A percentile compares a stretch with the other conserved stretches of the same genome.
These are phyloP conservation scores for Emydocephalus ijimae DNA, from an alignment of 2,113 vertebrate genomes.

Conservation along the genomic window DNA sequence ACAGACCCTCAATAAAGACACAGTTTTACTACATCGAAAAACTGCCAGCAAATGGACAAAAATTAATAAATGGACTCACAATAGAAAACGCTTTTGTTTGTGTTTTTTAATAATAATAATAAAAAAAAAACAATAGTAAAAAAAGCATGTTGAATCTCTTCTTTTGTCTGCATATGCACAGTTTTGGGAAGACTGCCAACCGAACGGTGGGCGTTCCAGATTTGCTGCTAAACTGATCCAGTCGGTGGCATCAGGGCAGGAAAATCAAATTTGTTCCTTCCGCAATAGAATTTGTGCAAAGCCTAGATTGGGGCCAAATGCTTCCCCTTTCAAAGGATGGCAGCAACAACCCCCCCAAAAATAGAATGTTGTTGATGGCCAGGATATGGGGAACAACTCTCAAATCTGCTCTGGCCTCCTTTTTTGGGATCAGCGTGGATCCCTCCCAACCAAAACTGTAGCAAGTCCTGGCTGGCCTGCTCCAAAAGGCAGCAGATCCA, in stretches of 20 bases:
- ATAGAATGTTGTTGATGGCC: slow-evolving; percentile 51
- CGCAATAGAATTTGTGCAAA: background rate
- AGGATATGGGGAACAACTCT: slow-evolving; percentile 62
- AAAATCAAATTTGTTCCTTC: background rate
- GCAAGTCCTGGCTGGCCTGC: slow-evolving; percentile 67
- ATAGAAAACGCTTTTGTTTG: background rate
- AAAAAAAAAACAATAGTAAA: background rate
- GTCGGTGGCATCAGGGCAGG: background rate
- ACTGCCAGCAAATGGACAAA: background rate
- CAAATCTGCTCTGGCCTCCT: slow-evolving; percentile 24
- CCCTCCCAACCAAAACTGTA: slow-evolving; percentile 45
- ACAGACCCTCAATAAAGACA: background rate
- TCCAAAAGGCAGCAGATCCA: background rate
- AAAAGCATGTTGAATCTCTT: background rate
- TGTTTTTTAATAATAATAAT: background rate
- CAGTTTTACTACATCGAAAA: background rate
- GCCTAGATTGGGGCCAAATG: background rate
- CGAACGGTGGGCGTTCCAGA: fast-evolving
- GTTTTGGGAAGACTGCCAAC: background rate
- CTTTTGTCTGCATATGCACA: background rate
- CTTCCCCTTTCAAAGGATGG: too few relatives aligned
- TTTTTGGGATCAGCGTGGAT: slow-evolving; percentile 61
- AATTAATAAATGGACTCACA: background rate
- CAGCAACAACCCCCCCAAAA: background rate
- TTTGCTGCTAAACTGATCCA: too few relatives aligned